phyloP scores from a whole-genome alignment of 1,140 invertebrate genomes.

The Drosophila mayri region DNA sequence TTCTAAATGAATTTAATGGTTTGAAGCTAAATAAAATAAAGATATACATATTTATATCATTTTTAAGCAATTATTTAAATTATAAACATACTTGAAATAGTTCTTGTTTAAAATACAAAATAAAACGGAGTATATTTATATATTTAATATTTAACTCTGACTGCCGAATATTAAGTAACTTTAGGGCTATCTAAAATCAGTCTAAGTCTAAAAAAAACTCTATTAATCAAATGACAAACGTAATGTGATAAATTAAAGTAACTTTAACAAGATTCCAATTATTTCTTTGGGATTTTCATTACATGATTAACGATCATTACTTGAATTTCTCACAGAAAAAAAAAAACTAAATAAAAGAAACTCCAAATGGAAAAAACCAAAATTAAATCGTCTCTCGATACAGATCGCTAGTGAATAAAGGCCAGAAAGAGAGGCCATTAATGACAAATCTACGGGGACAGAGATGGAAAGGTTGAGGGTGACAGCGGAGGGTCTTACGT shows the following conservation, averaged over 20 bases:
- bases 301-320: constrained; percentile 27
- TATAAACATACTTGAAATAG: neutral
- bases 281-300: neutral
- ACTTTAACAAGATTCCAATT: neutral
- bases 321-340: neutral
- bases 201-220: neutral
- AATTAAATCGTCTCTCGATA: constrained; percentile 14
- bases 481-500: constrained; percentile 21
- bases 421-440: constrained; percentile 14
- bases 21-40: neutral
- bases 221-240: neutral
- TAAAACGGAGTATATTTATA: no score
- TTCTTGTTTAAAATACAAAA: neutral
- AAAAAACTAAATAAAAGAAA: neutral
- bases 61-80: neutral
- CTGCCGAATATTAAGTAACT: no score
- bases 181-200: no score
- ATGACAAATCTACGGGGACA: constrained; percentile 9
- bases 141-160: no score
- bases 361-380: constrained; percentile 1
- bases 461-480: constrained; percentile 12
- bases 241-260: neutral
- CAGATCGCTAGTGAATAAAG: constrained; percentile 1
- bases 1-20: constrained; percentile 6
- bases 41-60: neutral